phyloP scores from a whole-genome alignment of 2,797 vertebrate species.

The Hirundo rustica region DNA sequence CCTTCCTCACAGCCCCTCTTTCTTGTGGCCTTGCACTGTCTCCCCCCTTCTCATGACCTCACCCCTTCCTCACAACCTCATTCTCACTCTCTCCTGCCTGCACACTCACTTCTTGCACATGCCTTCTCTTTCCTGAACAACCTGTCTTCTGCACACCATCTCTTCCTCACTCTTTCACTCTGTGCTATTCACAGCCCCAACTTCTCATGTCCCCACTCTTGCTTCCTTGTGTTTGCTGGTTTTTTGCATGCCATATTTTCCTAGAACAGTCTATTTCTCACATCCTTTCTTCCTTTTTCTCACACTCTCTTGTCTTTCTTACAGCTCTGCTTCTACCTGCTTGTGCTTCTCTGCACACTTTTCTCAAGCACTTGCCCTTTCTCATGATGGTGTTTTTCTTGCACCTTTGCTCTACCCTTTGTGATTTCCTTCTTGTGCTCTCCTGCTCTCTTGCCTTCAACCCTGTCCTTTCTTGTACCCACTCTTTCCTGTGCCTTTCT shows the following conservation, averaged over 20 bases:
- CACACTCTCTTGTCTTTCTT: background rate
- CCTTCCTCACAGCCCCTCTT: background rate
- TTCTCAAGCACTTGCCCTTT: background rate
- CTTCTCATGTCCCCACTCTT: background rate
- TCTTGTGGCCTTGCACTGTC: fast-evolving
- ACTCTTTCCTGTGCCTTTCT: background rate
- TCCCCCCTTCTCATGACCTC: background rate
- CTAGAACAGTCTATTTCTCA: background rate
- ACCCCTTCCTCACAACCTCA: background rate
- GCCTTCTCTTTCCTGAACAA: background rate
- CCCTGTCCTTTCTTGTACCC: background rate
- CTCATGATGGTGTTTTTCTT: background rate
- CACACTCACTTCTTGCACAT: background rate
- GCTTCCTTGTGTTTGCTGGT: background rate
- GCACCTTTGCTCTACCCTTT: background rate
- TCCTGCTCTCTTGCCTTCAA: background rate
- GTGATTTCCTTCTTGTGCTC: background rate
- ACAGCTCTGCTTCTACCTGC: background rate
- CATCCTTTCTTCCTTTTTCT: background rate
- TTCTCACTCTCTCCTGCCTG: background rate
- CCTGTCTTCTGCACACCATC: background rate
- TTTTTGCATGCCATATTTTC: background rate
- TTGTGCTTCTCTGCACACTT: background rate
- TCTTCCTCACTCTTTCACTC: background rate
- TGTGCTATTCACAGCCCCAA: background rate